A percentile compares a stretch with the other conserved stretches of the same genome.
Conservation (phyloP, 2,113 vertebrate species). For the Menura novaehollandiae region DNA sequence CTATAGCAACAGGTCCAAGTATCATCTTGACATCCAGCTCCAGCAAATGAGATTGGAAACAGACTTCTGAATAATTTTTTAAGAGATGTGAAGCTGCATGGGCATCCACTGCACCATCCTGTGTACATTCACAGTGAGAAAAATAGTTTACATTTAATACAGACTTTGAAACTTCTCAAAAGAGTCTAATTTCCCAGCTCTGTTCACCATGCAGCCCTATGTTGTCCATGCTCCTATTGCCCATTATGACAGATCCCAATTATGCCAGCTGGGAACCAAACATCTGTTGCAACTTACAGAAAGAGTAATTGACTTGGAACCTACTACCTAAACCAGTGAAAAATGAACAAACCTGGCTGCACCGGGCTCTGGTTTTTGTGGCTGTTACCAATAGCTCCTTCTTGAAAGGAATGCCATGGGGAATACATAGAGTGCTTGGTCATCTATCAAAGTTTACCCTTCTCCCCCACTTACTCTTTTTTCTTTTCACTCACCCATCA, state of each 20-base stretch:
- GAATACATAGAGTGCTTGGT: background rate
- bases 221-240: background rate
- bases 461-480: background rate
- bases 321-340: background rate
- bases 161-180: background rate
- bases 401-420: background rate
- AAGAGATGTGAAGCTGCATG: background rate
- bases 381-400: background rate
- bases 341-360: background rate
- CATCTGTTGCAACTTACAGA: background rate
- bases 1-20: background rate
- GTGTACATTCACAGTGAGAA: background rate
- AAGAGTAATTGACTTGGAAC: background rate
- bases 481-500: background rate
- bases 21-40: background rate
- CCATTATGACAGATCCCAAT: background rate
- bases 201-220: background rate
- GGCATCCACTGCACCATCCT: background rate
- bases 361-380: background rate
- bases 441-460: background rate
- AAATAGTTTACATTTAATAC: background rate
- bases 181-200: background rate
- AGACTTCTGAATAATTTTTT: background rate
- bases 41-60: background rate
- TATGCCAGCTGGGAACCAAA: background rate